phyloP scores from a whole-genome alignment of 1,140 invertebrate species.

The Andricus grossulariae region DNA sequence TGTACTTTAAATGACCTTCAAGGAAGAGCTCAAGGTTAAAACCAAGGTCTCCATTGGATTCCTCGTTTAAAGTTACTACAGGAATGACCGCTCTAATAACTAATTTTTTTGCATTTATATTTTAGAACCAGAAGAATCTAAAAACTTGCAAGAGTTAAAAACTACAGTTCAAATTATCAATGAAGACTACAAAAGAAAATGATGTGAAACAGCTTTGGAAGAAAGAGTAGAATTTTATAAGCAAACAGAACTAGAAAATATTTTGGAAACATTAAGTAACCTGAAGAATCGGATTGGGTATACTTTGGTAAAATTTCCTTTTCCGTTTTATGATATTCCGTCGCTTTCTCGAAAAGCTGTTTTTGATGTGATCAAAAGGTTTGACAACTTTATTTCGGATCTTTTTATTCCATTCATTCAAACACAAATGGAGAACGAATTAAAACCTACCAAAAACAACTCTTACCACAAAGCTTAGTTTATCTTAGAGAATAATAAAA shows the following conservation, averaged over 20 bases:
- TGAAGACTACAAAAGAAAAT: neutral
- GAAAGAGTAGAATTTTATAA: neutral
- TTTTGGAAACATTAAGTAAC: neutral
- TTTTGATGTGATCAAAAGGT: conserved; percentile 33
- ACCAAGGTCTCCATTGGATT: too few relatives aligned
- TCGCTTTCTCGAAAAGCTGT: conserved; percentile 44
- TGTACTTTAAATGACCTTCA: too few relatives aligned
- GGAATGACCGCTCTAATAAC: too few relatives aligned
- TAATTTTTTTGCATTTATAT: neutral
- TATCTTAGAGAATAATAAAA: conserved; percentile 40
- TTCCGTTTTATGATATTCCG: conserved; percentile 47
- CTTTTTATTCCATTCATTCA: conserved; percentile 42
- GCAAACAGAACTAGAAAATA: neutral
- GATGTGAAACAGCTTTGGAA: neutral
- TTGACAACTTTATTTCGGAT: conserved; percentile 42
- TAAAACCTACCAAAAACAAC: conserved; percentile 32
- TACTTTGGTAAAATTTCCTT: conserved; percentile 40
- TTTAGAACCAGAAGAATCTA: neutral
- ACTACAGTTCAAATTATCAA: neutral
- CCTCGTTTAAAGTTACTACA: too few relatives aligned
- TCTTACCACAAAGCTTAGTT: conserved; percentile 39
- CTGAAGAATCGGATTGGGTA: neutral
- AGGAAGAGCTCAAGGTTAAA: too few relatives aligned
- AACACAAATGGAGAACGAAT: conserved; percentile 39
- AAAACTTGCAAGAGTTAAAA: neutral